Evolutionary conservation across 2,113 vertebrate genomes (phyloP).

Genomic region (Numenius arquata): DNA sequence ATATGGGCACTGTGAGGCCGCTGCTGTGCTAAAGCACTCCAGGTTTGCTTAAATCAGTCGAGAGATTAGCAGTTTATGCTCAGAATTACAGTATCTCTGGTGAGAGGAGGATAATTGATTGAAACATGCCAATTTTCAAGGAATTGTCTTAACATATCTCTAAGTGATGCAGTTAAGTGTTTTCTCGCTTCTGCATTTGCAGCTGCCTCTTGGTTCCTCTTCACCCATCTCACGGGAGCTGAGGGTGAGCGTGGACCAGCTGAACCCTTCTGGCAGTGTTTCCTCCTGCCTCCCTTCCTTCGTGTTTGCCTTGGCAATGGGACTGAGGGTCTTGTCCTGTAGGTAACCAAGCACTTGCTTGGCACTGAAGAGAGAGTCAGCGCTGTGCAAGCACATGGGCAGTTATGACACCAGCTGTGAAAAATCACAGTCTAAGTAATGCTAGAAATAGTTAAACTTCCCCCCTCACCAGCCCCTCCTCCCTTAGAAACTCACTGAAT

Average conservation of each 20-base stretch:
- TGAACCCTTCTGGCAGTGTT: neutral
- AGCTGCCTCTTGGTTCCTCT: neutral
- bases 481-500: neutral
- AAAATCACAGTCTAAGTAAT: neutral
- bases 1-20: neutral
- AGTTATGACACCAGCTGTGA: neutral
- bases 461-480: neutral
- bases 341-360: neutral
- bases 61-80: neutral
- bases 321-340: neutral
- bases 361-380: neutral
- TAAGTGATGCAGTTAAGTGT: neutral
- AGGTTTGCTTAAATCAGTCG: neutral
- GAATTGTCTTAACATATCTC: neutral
- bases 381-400: neutral
- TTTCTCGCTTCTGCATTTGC: neutral
- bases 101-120: neutral
- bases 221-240: neutral
- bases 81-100: neutral
- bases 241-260: accelerated
- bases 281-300: neutral
- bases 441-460: neutral
- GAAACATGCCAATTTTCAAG: neutral
- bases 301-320: neutral
- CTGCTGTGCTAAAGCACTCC: neutral